These are phyloP conservation scores for Drosophila mayri DNA, from an alignment of 1,140 invertebrate genomes.

Conservation along the genomic window DNA sequence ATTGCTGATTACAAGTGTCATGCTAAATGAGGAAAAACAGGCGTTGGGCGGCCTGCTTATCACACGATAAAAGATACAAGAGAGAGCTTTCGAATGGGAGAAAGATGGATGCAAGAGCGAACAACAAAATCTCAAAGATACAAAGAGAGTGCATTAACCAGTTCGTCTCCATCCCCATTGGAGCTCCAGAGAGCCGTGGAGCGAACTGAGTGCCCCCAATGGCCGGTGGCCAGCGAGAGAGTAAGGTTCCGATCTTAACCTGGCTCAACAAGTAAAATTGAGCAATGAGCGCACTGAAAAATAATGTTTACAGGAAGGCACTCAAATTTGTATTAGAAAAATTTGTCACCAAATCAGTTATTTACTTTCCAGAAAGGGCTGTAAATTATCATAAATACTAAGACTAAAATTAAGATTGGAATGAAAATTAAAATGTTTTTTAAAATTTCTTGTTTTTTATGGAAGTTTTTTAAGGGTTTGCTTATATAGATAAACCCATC, in stretches of 20 bases:
- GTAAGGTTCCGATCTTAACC: slow-evolving; percentile 33
- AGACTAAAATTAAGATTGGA: too few relatives aligned
- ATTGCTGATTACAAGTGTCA: slow-evolving; percentile 49
- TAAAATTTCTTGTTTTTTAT: too few relatives aligned
- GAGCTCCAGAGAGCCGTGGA: background rate
- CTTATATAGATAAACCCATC: too few relatives aligned
- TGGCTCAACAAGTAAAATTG: slow-evolving; percentile 27
- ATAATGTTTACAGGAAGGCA: background rate
- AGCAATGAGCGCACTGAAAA: background rate
- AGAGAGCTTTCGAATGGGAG: background rate
- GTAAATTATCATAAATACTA: too few relatives aligned
- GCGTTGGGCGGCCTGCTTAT: slow-evolving; percentile 30
- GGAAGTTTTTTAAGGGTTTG: too few relatives aligned
- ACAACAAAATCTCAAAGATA: background rate
- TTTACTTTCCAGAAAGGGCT: too few relatives aligned
- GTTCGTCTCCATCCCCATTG: background rate
- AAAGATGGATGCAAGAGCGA: background rate
- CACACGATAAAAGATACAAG: slow-evolving; percentile 1
- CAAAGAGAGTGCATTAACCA: background rate
- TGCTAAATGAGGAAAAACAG: slow-evolving; percentile 21
- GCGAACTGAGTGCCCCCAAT: background rate
- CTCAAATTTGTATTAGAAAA: background rate
- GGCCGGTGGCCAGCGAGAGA: background rate
- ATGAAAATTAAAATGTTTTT: too few relatives aligned
- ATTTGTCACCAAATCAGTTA: background rate